These are phyloP conservation scores for Lobophora halterata DNA, from an alignment of 2,888 invertebrate genomes.

Conservation along the genomic window DNA sequence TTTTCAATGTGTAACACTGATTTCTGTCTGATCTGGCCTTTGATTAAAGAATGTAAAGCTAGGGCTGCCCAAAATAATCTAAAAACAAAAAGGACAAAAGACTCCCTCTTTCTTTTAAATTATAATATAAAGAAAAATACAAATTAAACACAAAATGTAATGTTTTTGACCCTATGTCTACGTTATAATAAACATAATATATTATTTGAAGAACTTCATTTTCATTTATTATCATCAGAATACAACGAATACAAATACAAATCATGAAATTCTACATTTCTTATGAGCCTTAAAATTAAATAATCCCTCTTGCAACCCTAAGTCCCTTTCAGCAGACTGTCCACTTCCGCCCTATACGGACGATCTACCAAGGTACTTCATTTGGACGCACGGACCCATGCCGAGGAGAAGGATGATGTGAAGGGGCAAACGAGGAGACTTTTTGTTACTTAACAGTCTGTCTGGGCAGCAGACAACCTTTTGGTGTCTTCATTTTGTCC, in stretches of 20 bases:
- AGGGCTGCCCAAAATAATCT: conserved; percentile 44
- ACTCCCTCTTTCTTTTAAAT: too few relatives aligned
- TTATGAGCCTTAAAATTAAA: not conserved
- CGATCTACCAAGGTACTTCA: conserved; percentile 73
- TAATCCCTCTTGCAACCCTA: conserved; percentile 17
- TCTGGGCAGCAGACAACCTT: not conserved
- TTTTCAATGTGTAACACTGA: conserved; percentile 71
- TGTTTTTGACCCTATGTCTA: too few relatives aligned
- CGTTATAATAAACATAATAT: too few relatives aligned
- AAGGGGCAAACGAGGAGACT: conserved; percentile 47
- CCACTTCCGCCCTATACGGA: conserved; percentile 72
- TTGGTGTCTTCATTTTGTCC: too few relatives aligned
- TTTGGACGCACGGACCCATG: too few relatives aligned
- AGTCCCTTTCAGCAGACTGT: conserved; percentile 63
- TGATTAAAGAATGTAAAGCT: conserved; percentile 69
- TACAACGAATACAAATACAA: too few relatives aligned
- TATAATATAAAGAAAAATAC: too few relatives aligned
- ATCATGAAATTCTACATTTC: too few relatives aligned
- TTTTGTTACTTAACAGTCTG: not conserved
- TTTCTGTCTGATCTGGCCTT: conserved; percentile 74
- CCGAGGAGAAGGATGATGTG: conserved; percentile 64
- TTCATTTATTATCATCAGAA: too few relatives aligned
- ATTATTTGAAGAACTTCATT: too few relatives aligned
- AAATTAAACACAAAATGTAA: too few relatives aligned
- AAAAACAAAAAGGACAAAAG: too few relatives aligned